Conservation (phyloP, 2,888 invertebrate species). For the Argyra leucocephala region DNA sequence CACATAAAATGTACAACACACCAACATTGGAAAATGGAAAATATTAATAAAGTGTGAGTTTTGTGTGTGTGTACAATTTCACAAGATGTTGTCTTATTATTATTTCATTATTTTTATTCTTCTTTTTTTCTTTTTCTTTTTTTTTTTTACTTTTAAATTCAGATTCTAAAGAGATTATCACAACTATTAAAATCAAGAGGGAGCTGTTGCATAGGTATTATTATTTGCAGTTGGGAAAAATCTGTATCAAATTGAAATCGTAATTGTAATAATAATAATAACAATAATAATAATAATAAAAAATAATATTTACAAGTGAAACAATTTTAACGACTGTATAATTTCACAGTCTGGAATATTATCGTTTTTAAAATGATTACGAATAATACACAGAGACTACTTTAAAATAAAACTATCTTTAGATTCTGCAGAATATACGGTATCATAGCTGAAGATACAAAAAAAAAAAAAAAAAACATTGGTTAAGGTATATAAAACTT, state of each 20-base stretch:
- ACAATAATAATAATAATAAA: too few species aligned
- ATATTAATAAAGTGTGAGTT: too few species aligned
- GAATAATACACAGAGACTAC: not conserved
- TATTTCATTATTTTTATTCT: too few species aligned
- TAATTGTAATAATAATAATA: not conserved
- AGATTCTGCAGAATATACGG: not conserved
- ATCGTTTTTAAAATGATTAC: not conserved
- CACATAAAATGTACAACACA: too few species aligned
- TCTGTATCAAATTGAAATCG: not conserved
- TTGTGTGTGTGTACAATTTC: too few species aligned
- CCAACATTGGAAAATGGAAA: too few species aligned
- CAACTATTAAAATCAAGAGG: not conserved
- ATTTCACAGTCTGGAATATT: not conserved
- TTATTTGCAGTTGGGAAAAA: too few species aligned
- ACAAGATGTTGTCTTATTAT: too few species aligned
- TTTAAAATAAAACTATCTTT: not conserved
- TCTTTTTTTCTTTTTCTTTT: too few species aligned
- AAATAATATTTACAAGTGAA: conserved; percentile 2
- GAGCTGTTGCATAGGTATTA: not conserved
- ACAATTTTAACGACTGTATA: conserved; percentile 6
- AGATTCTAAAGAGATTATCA: not conserved
- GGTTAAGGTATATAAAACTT: not conserved
- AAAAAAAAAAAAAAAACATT: not conserved
- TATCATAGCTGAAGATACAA: not conserved
- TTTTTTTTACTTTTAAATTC: too few species aligned